These are phyloP conservation scores for Trimorus sp. DNA, from an alignment of 2,888 invertebrate genomes.

Conservation along the genomic window DNA sequence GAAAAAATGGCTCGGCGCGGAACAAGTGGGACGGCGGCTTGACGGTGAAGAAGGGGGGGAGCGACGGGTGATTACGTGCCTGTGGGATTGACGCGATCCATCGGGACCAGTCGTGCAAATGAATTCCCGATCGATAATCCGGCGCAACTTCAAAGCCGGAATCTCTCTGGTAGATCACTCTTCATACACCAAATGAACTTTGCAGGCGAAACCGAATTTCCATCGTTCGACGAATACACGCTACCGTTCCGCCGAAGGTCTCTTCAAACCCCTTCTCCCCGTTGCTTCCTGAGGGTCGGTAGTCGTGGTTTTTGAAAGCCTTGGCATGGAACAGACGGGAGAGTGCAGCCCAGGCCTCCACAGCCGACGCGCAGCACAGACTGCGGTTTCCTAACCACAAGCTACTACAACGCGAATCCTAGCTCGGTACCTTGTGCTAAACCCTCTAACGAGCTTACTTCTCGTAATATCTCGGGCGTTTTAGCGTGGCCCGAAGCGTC, in stretches of 20 bases:
- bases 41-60: not conserved
- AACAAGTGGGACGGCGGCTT: not conserved
- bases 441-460: conserved; percentile 80
- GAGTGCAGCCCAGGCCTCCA: conserved; percentile 70
- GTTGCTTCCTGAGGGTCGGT: conserved; percentile 67
- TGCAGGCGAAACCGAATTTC: conserved; percentile 64
- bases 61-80: conserved; percentile 33
- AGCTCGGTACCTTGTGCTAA: conserved; percentile 71
- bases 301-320: conserved; percentile 78
- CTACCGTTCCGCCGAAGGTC: conserved; percentile 63
- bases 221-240: conserved; percentile 62
- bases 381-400: conserved; percentile 79
- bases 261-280: conserved; percentile 56
- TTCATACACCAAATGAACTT: conserved; percentile 63
- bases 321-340: conserved; percentile 73
- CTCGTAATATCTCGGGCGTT: conserved; percentile 78
- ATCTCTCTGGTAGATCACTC: conserved; percentile 62
- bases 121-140: conserved; percentile 57
- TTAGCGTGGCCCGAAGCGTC: conserved; percentile 75
- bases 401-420: conserved; percentile 76
- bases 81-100: conserved; percentile 48
- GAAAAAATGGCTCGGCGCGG: conserved; percentile 27
- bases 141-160: conserved; percentile 62
- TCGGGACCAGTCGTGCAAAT: conserved; percentile 45
- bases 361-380: conserved; percentile 77